Percentiles rank a stretch among this genome's conserved stretches.
These are phyloP conservation scores for Bugula neritina DNA, from an alignment of 2,888 invertebrate genomes.

Conservation along the genomic window DNA sequence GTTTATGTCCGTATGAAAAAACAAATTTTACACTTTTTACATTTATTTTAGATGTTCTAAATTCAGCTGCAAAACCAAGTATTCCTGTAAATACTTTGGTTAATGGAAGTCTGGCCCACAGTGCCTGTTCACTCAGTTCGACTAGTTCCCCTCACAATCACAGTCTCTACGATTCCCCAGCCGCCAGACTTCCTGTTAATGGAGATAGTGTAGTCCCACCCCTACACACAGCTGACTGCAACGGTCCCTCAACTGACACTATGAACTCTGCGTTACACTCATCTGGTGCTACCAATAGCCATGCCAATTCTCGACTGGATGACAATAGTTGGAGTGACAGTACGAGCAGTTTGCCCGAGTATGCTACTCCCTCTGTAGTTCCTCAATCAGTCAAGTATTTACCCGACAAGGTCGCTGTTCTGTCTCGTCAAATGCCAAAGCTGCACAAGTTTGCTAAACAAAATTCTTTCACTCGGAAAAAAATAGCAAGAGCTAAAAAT, in stretches of 20 bases:
- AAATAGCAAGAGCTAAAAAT: neutral
- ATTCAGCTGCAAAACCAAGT: no score
- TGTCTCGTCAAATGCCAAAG: neutral
- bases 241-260: neutral
- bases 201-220: neutral
- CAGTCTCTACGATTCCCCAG: no score
- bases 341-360: neutral
- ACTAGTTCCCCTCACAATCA: no score
- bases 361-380: neutral
- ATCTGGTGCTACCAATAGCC: neutral
- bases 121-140: no score
- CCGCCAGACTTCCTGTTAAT: neutral
- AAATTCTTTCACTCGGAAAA: neutral
- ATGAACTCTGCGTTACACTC: neutral
- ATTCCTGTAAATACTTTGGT: no score
- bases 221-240: neutral
- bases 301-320: neutral
- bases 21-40: no score
- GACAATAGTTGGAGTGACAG: constrained; percentile 13
- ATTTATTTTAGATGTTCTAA: no score
- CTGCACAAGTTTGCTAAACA: neutral
- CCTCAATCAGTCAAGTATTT: neutral
- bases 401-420: neutral
- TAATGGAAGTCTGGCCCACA: no score
- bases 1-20: no score